A percentile compares a stretch with the other conserved stretches of the same genome.
Conservation (phyloP, 30 jellyfish, hydroid and myxozoan genomes). For the Aurelia aurita complex sp. Pacific region DNA sequence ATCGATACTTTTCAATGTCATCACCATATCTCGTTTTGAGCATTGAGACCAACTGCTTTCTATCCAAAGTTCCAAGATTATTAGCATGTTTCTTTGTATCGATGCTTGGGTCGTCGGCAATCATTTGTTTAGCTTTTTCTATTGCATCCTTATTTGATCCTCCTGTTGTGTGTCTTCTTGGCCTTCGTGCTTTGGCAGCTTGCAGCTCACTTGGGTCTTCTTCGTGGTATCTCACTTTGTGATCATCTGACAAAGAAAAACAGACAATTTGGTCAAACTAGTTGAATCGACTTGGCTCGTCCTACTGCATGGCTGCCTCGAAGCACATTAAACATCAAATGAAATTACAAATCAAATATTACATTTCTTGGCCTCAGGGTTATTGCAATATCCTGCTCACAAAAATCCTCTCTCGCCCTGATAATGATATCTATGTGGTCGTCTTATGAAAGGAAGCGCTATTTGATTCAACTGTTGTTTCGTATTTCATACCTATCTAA, state of each 20-base stretch:
- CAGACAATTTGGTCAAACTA: not conserved
- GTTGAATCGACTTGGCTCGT: too few species aligned
- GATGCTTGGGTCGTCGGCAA: constrained; percentile 50
- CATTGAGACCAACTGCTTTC: constrained; percentile 87
- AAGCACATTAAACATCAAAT: too few species aligned
- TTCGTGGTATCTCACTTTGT: constrained; percentile 59
- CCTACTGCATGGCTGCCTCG: too few species aligned
- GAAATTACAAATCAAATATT: too few species aligned
- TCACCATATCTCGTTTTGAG: constrained; percentile 92
- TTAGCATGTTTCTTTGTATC: constrained; percentile 55
- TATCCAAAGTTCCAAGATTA: constrained; percentile 67
- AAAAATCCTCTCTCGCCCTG: too few species aligned
- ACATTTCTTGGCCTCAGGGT: too few species aligned
- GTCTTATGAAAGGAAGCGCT: too few species aligned
- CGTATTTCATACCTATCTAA: too few species aligned
- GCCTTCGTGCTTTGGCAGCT: constrained; percentile 74
- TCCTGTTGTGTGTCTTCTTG: constrained; percentile 98
- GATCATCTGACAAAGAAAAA: constrained; percentile 33
- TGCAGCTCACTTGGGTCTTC: constrained; percentile 64
- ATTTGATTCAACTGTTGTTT: too few species aligned
- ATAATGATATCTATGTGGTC: too few species aligned
- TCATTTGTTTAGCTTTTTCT: constrained; percentile 83
- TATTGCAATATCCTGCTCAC: too few species aligned
- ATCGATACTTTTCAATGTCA: constrained; percentile 83
- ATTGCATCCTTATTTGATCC: constrained; percentile 87